Percentiles rank a stretch among this genome's conserved stretches.
Evolutionary conservation across 2,888 invertebrate genomes (phyloP).

Genomic region (Eupithecia tripunctaria): DNA sequence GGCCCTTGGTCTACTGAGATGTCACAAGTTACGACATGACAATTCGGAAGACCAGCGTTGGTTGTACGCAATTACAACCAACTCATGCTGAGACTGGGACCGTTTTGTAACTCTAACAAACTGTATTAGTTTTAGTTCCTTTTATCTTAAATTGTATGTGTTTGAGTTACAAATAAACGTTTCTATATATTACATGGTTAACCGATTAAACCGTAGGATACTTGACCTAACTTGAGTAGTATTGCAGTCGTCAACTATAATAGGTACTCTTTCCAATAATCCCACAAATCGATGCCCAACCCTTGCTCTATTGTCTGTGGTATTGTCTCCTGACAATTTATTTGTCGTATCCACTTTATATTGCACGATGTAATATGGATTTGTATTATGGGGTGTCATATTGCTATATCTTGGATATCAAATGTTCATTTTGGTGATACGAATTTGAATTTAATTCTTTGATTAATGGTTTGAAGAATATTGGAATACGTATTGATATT

Average conservation of each 20-base stretch:
- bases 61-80: too few relatives aligned
- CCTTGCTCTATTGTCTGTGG: slow-evolving; percentile 65
- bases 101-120: too few relatives aligned
- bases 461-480: slow-evolving; percentile 16
- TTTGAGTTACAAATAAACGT: too few relatives aligned
- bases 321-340: slow-evolving; percentile 70
- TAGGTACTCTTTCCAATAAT: slow-evolving; percentile 48
- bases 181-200: too few relatives aligned
- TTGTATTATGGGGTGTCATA: slow-evolving; percentile 55
- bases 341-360: slow-evolving; percentile 70
- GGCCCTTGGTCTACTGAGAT: too few relatives aligned
- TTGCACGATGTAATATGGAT: slow-evolving; percentile 66
- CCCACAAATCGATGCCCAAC: slow-evolving; percentile 63
- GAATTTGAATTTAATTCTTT: slow-evolving; percentile 29
- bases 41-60: too few relatives aligned
- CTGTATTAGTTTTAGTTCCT: too few relatives aligned
- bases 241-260: slow-evolving; percentile 27
- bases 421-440: slow-evolving; percentile 20
- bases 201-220: not conserved
- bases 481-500: not conserved
- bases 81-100: too few relatives aligned
- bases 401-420: slow-evolving; percentile 45
- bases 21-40: too few relatives aligned
- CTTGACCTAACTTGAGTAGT: not conserved
- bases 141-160: too few relatives aligned